Conservation (phyloP, 2,888 invertebrate genomes). For the Calliopum simillimum region DNA sequence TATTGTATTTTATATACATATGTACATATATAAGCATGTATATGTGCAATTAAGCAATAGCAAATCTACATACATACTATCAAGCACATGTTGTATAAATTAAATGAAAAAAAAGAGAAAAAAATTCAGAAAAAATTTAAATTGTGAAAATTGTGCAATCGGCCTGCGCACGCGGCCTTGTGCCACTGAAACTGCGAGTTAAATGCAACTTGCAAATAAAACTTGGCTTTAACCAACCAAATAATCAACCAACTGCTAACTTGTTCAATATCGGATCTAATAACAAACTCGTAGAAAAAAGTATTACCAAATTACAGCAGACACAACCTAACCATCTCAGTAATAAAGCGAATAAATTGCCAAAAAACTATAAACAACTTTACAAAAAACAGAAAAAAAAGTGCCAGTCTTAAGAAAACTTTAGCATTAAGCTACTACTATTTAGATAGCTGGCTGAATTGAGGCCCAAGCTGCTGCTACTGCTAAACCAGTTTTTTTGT, state of each 20-base stretch:
- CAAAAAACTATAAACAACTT: too few species aligned
- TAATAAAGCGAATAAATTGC: too few species aligned
- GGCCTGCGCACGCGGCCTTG: conserved; percentile 33
- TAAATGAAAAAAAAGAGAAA: neutral
- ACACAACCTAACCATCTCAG: too few species aligned
- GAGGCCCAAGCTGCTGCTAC: too few species aligned
- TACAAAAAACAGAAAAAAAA: too few species aligned
- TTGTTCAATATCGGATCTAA: conserved; percentile 19
- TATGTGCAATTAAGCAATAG: neutral
- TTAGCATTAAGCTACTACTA: too few species aligned
- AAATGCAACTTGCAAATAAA: conserved; percentile 6
- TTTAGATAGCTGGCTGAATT: too few species aligned
- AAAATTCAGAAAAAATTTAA: conserved; percentile 5
- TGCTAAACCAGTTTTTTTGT: too few species aligned
- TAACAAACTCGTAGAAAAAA: neutral
- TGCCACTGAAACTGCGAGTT: conserved; percentile 32
- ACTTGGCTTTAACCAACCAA: neutral
- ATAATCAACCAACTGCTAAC: neutral
- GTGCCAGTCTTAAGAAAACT: too few species aligned
- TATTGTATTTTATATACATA: neutral
- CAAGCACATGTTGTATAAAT: neutral
- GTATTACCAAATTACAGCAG: too few species aligned
- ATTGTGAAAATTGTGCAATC: conserved; percentile 20
- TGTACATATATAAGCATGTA: neutral
- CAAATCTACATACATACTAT: neutral